Base-by-base conservation (phyloP, 1,140 invertebrate species). In the Trichoplusia ni region DNA sequence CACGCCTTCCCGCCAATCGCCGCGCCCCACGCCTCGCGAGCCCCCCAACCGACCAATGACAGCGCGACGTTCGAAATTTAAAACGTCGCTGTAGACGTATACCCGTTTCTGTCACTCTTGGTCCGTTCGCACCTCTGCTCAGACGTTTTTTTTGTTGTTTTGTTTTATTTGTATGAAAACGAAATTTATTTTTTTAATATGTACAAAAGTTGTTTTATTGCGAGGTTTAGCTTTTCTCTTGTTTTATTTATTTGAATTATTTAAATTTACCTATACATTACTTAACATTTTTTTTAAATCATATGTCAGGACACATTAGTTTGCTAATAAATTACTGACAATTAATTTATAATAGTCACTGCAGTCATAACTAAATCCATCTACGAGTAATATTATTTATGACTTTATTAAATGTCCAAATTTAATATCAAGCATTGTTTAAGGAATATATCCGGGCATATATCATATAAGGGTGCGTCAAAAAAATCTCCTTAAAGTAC, bases 1-100 rank as follows among this genome's bases (percentile, higher is more conserved):
- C 54, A 82, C 83, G 81, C 81, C 80, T 70, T 81, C 64, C 63
- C 71, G 71, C 63, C 74, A 71, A 72, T 71, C 69, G 70, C 64
- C 75, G 61, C 69, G 73, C 67, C 75, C 70, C 77, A 83, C 85
- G 83, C 84, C 84, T 79, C 69, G 75, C 60, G 51, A 59, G 51
- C 49, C 60, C 54, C 21, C 4, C 35, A 44, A 19, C 37, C 67
- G 40, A 61, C 86, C 84, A 89, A 89, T 89, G 73, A 62, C 38
- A 63, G 49, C 29, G 29, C 75, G 60, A 35, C 66, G 70, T 83
- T 84, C 72, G 66, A 81, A 82, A 75, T 81, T 84, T 75, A 75
- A 83, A 85, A 82, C 79, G 73, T 69, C 76, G 68, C 64, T 64
- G 70, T 63, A 67, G 65, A 65, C 40, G 65, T 85, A 81, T 79